phyloP scores from a whole-genome alignment of 2,888 invertebrate species.

The Quadroppia sp. region DNA sequence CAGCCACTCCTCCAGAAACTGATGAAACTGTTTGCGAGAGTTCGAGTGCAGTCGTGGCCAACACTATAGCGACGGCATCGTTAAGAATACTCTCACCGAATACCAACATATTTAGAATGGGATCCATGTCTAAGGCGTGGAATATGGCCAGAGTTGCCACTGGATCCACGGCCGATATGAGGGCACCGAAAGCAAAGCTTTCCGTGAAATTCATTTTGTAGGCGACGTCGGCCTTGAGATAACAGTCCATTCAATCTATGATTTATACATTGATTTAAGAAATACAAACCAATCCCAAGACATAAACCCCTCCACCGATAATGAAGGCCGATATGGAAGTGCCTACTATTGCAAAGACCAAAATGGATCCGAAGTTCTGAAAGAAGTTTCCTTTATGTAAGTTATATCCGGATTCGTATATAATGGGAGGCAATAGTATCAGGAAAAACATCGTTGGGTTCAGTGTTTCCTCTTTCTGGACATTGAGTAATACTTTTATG shows the following conservation, averaged over 20 bases:
- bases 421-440: conserved; percentile 92
- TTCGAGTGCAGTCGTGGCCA: conserved; percentile 65
- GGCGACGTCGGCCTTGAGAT: conserved; percentile 59
- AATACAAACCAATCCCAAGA: conserved; percentile 66
- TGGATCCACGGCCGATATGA: conserved; percentile 96
- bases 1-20: conserved; percentile 71
- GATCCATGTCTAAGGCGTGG: conserved; percentile 94
- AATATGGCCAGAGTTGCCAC: conserved; percentile 99
- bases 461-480: conserved; percentile 88
- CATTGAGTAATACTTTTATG: no score
- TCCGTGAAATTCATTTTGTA: conserved; percentile 90
- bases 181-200: conserved; percentile 96
- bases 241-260: conserved; percentile 30
- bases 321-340: conserved; percentile 95
- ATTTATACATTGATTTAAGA: not conserved
- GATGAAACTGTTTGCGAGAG: conserved; percentile 53
- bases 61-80: conserved; percentile 96
- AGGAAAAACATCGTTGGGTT: conserved; percentile 97
- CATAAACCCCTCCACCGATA: conserved; percentile 91
- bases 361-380: conserved; percentile 97
- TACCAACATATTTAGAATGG: conserved; percentile 97
- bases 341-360: conserved; percentile 95
- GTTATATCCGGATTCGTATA: conserved; percentile 98
- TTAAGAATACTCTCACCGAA: conserved; percentile 95
- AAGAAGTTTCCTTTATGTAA: conserved; percentile 77